phyloP scores from a whole-genome alignment of 2,113 vertebrate species.

The Atrichornis clamosus region DNA sequence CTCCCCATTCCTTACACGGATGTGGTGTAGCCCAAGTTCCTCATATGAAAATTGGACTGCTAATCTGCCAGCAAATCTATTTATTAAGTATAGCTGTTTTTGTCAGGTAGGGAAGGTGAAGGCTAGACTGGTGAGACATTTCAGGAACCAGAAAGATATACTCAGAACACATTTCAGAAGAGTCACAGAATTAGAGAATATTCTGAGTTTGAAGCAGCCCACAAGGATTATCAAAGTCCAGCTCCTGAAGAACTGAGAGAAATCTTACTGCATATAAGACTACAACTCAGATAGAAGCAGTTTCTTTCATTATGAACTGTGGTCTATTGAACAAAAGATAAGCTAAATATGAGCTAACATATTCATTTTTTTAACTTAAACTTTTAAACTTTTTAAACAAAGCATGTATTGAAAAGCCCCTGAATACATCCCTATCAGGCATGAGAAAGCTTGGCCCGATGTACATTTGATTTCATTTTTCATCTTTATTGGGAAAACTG shows the following conservation, averaged over 20 bases:
- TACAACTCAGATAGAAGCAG: neutral
- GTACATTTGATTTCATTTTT: constrained; percentile 22
- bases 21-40: neutral
- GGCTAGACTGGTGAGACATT: neutral
- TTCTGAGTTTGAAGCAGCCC: neutral
- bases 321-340: neutral
- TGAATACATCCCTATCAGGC: constrained; percentile 22
- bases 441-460: neutral
- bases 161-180: neutral
- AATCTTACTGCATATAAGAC: neutral
- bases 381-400: constrained; percentile 43
- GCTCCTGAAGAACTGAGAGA: neutral
- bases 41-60: neutral
- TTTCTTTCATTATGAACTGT: neutral
- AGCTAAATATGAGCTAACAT: neutral
- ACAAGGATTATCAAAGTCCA: neutral
- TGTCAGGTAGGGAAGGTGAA: neutral
- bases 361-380: neutral
- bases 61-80: neutral
- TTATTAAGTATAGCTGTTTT: neutral
- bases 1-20: neutral
- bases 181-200: neutral
- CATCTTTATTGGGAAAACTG: constrained; percentile 33
- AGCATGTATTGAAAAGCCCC: constrained; percentile 16
- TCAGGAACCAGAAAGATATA: neutral